Evolutionary conservation across 2,888 invertebrate species (phyloP).

Genomic region (Rhingia campestris): DNA sequence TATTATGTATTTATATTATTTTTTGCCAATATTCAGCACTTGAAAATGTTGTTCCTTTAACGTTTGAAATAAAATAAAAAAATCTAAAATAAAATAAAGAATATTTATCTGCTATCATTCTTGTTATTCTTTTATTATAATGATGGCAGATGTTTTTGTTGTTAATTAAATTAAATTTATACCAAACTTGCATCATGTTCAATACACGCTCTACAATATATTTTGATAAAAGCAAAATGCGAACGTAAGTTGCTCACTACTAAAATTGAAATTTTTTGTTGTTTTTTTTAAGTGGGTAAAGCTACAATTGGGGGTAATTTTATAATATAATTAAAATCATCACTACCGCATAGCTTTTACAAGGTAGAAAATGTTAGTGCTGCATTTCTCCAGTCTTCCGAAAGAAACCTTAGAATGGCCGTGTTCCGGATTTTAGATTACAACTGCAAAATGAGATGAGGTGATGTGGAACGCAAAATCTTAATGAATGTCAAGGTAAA

Average conservation of each 20-base stretch:
- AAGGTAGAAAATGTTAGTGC: no score
- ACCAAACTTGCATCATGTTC: slow-evolving; percentile 53
- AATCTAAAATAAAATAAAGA: not conserved
- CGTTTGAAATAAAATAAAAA: slow-evolving; percentile 22
- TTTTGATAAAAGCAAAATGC: slow-evolving; percentile 47
- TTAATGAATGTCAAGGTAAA: no score
- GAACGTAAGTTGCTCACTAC: slow-evolving; percentile 17
- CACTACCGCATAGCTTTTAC: no score
- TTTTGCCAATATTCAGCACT: slow-evolving; percentile 69
- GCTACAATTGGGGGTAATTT: not conserved
- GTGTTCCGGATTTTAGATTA: no score
- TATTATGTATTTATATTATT: slow-evolving; percentile 13
- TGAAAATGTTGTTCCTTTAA: slow-evolving; percentile 58
- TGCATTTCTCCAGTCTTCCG: no score
- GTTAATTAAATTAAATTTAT: slow-evolving; percentile 25
- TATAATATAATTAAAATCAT: no score
- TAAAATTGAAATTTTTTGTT: slow-evolving; percentile 17
- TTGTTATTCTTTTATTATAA: not conserved
- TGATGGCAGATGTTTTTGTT: slow-evolving; percentile 40
- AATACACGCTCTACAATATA: slow-evolving; percentile 25
- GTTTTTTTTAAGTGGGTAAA: slow-evolving; percentile 5
- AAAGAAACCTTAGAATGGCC: no score
- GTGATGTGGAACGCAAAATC: no score
- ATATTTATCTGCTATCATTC: slow-evolving; percentile 16
- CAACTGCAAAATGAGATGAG: no score